Conservation (phyloP, 2,888 invertebrate species). For the Orthonevra nobilis region DNA sequence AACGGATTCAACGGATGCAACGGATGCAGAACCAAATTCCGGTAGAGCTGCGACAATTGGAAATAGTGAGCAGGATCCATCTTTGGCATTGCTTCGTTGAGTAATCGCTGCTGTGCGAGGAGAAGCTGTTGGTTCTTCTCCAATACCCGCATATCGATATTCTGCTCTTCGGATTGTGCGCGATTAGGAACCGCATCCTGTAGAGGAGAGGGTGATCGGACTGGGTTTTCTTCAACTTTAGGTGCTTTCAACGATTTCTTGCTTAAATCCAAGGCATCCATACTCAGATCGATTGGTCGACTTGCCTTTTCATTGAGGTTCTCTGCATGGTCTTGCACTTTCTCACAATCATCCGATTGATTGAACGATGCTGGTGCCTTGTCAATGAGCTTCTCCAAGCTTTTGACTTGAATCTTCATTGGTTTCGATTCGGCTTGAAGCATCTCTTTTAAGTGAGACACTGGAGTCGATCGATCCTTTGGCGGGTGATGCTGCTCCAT, state of each 20-base stretch:
- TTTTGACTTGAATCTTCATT: conserved; percentile 83
- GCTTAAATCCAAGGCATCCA: conserved; percentile 91
- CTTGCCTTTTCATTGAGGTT: conserved; percentile 79
- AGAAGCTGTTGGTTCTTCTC: conserved; percentile 83
- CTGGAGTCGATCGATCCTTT: conserved; percentile 78
- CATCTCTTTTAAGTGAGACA: conserved; percentile 81
- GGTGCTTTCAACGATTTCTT: conserved; percentile 83
- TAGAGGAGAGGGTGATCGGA: conserved; percentile 14
- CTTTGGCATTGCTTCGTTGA: conserved; percentile 83
- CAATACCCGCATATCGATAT: conserved; percentile 78
- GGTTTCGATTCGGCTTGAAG: conserved; percentile 80
- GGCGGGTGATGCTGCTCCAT: conserved; percentile 75
- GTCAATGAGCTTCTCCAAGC: conserved; percentile 83
- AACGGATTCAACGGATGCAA: conserved; percentile 85
- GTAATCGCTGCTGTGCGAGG: conserved; percentile 85
- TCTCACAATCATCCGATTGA: conserved; percentile 81
- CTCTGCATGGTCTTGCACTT: conserved; percentile 80
- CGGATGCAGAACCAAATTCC: conserved; percentile 82
- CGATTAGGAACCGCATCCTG: not conserved
- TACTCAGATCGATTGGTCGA: conserved; percentile 86
- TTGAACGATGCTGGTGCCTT: conserved; percentile 72
- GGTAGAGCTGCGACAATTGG: conserved; percentile 84
- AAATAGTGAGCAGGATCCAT: conserved; percentile 83
- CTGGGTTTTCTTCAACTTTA: conserved; percentile 70
- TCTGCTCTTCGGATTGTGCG: conserved; percentile 57